Conservation (phyloP, 2,888 invertebrate genomes). For the Orchestes rusci region DNA sequence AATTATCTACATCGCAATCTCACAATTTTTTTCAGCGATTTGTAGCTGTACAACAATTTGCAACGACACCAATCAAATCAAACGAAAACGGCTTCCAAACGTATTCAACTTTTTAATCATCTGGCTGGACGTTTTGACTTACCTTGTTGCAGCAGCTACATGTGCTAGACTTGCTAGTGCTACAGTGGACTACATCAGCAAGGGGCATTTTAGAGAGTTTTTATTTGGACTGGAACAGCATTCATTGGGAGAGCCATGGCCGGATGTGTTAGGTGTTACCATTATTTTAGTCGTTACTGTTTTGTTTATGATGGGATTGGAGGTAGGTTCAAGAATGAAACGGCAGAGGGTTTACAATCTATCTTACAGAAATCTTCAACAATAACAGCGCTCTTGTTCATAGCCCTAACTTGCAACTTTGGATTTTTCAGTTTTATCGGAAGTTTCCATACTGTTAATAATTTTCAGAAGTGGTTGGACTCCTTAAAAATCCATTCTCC, state of each 20-base stretch:
- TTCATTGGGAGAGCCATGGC: conserved; percentile 56
- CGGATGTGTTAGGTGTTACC: conserved; percentile 55
- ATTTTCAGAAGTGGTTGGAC: conserved; percentile 40
- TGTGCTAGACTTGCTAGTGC: conserved; percentile 56
- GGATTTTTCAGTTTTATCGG: conserved; percentile 42
- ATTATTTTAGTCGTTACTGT: conserved; percentile 54
- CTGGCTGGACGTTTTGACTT: conserved; percentile 55
- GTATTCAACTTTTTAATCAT: conserved; percentile 52
- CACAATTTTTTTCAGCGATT: conserved; percentile 30
- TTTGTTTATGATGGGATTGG: conserved; percentile 58
- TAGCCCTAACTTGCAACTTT: conserved; percentile 37
- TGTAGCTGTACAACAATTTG: conserved; percentile 30
- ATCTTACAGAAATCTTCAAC: conserved; percentile 37
- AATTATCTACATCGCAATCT: too few species aligned
- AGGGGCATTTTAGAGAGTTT: conserved; percentile 51
- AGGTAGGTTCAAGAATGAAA: conserved; percentile 41
- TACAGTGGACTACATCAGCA: conserved; percentile 56
- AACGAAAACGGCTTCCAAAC: conserved; percentile 45
- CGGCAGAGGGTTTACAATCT: not conserved
- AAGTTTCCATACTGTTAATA: conserved; percentile 41
- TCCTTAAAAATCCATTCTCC: conserved; percentile 36
- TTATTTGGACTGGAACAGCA: conserved; percentile 53
- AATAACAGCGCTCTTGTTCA: conserved; percentile 39
- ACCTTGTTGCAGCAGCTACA: conserved; percentile 54
- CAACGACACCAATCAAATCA: conserved; percentile 33